Evolutionary conservation across 1,140 invertebrate species (phyloP).

Genomic region (Magallana angulata): DNA sequence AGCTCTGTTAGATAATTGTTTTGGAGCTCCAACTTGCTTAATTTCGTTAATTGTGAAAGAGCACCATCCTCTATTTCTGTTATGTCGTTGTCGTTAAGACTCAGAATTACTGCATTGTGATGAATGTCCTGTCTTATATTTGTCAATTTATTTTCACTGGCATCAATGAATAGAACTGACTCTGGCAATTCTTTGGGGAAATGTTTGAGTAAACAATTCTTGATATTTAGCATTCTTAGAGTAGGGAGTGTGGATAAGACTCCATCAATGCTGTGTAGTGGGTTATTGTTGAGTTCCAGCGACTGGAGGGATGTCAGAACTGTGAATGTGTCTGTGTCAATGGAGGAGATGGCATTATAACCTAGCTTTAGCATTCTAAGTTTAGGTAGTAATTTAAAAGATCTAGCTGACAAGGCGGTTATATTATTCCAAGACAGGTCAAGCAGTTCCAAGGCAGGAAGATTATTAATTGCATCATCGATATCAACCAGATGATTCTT

Average conservation of each 20-base stretch:
- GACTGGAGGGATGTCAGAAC: constrained; percentile 87
- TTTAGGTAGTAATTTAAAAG: constrained; percentile 83
- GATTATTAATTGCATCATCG: constrained; percentile 73
- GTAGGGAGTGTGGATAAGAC: constrained; percentile 54
- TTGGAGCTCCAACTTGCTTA: constrained; percentile 41
- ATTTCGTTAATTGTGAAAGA: constrained; percentile 88
- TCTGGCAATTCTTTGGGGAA: constrained; percentile 91
- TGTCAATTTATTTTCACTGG: constrained; percentile 87
- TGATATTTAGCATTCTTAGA: constrained; percentile 86
- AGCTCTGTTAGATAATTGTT: constrained; percentile 40
- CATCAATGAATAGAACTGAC: constrained; percentile 88
- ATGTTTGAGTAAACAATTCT: constrained; percentile 87
- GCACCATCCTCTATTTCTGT: constrained; percentile 83
- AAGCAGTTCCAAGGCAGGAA: constrained; percentile 84
- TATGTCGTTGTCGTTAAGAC: constrained; percentile 87
- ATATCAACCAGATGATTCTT: constrained; percentile 63
- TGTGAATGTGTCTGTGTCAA: constrained; percentile 87
- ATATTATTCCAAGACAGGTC: constrained; percentile 87
- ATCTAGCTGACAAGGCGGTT: constrained; percentile 81
- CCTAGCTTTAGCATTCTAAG: constrained; percentile 90
- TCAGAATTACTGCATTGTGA: constrained; percentile 89
- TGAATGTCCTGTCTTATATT: constrained; percentile 92
- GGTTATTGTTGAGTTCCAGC: constrained; percentile 83
- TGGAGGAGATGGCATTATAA: constrained; percentile 86
- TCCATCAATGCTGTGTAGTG: constrained; percentile 66